Base-by-base conservation (phyloP, 2,888 invertebrate genomes). In the Ectemnius lituratus region DNA sequence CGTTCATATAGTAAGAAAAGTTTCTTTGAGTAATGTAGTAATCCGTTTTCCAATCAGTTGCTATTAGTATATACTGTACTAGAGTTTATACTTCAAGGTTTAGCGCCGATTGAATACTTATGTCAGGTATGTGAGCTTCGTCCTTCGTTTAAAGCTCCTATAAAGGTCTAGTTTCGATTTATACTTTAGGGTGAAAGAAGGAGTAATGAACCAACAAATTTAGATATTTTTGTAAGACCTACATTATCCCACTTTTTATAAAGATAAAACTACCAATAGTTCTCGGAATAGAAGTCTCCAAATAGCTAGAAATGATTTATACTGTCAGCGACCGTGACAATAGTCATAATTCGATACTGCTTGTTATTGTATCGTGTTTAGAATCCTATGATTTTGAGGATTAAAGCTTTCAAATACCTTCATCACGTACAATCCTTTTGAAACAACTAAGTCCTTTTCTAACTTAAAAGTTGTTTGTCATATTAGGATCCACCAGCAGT, bases 141-240 rank as follows among this genome's bases (percentile, higher is more conserved):
- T 23, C 23, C 2, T 23, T 23, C 23, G 2, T 23, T 23, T 23
- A 0, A 23, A 23, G 2, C 23, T 23, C 23, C 37, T 8, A 37
- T 1, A 37, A 37, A 37, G 37, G 1, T 37, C 6, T 37, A 37
- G 5, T 37, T 37, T 37, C 37, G 11, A 37, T 37, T 37, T 11
- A 6, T 6, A 37, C 11, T 37, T 37, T 37, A 8, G 8, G 37
- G 37, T 37, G 8, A 37, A 11, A 6, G 37, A 11, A 6, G 37
- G 11, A 8, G 11, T 37, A 37, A 6, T 8, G 37, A 37, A 37
- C 62, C 72, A 74, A 79, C 64, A 62, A 60, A 37, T 28, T 23
- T 16, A 58, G 66, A 65, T 81, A 80, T 83, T 85, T 79, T 76
- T 75, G 70, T 64, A 49, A 77, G 84, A 85, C 78, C 84, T 76